Percentiles rank a stretch among this genome's conserved stretches.
Evolutionary conservation across 2,797 vertebrate genomes (phyloP).

Genomic region (Argentina silus): DNA sequence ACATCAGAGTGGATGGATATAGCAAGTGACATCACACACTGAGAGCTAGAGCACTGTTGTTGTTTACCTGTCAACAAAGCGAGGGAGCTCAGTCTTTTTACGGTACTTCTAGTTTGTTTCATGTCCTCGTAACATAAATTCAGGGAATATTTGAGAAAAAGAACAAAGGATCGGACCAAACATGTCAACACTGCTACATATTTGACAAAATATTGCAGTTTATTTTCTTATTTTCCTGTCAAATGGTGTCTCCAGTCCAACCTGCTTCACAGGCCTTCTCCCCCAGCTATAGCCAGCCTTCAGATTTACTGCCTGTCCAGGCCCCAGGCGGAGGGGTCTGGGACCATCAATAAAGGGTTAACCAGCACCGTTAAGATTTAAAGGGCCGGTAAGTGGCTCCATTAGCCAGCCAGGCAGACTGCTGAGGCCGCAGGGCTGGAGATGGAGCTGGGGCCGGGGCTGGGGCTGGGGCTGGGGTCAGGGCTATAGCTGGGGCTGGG

Average conservation of each 20-base stretch:
- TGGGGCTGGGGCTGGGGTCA: not conserved
- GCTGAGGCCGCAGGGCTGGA: constrained; percentile 40
- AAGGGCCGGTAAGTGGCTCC: constrained; percentile 79
- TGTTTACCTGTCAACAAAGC: not conserved
- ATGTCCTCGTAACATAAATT: not conserved
- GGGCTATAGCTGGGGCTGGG: not conserved
- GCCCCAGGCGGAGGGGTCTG: constrained; percentile 63
- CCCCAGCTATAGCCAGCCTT: constrained; percentile 59
- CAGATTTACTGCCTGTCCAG: constrained; percentile 61
- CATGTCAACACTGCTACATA: constrained; percentile 31
- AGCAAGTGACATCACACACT: not conserved
- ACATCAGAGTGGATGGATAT: not conserved
- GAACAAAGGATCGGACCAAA: constrained; percentile 48
- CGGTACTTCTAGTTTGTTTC: too few species aligned
- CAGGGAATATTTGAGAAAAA: not conserved
- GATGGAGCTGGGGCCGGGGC: constrained; percentile 8
- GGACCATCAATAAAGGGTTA: constrained; percentile 79
- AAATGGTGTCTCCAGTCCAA: constrained; percentile 68
- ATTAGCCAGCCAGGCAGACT: constrained; percentile 73
- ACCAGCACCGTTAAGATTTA: constrained; percentile 77
- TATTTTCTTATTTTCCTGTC: constrained; percentile 36
- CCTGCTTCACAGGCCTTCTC: constrained; percentile 59
- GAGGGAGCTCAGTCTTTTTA: too few species aligned
- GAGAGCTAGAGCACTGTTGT: not conserved
- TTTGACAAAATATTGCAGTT: constrained; percentile 46